These are phyloP conservation scores for Mus pahari DNA, from an alignment of 2,113 vertebrate species.

Conservation along the genomic window DNA sequence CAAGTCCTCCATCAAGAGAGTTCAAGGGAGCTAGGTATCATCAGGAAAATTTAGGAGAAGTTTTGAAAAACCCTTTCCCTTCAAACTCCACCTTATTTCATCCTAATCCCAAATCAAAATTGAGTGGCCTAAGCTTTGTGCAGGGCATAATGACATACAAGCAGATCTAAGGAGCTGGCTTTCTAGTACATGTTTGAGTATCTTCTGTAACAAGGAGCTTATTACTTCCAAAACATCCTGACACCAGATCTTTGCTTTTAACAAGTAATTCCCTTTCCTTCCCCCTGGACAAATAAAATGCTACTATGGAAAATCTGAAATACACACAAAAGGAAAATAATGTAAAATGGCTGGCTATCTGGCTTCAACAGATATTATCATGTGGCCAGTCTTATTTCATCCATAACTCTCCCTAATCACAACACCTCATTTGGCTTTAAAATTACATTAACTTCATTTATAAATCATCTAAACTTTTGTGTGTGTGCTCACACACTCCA, in stretches of 20 bases:
- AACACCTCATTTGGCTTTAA: neutral
- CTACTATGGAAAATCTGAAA: conserved; percentile 29
- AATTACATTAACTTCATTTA: neutral
- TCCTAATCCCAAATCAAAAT: neutral
- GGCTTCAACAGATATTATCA: conserved; percentile 11
- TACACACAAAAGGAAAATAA: conserved; percentile 16
- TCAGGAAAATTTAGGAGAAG: neutral
- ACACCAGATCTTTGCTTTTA: neutral
- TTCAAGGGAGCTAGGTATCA: neutral
- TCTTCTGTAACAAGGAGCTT: neutral
- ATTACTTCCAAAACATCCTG: neutral
- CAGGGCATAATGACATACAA: neutral
- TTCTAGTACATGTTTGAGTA: neutral
- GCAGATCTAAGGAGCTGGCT: neutral
- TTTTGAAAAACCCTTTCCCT: conserved; percentile 1
- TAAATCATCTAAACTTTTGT: neutral
- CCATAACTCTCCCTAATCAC: neutral
- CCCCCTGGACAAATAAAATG: neutral
- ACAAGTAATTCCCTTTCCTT: neutral
- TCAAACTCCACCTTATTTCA: neutral
- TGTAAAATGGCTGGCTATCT: neutral
- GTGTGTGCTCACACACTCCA: neutral
- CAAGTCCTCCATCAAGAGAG: neutral
- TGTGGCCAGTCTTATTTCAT: neutral
- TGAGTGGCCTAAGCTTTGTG: neutral